Evolutionary conservation across 2,113 vertebrate species (phyloP), one percentile per base, ranked within the genome.

Genomic region (Butorides virescens): DNA sequence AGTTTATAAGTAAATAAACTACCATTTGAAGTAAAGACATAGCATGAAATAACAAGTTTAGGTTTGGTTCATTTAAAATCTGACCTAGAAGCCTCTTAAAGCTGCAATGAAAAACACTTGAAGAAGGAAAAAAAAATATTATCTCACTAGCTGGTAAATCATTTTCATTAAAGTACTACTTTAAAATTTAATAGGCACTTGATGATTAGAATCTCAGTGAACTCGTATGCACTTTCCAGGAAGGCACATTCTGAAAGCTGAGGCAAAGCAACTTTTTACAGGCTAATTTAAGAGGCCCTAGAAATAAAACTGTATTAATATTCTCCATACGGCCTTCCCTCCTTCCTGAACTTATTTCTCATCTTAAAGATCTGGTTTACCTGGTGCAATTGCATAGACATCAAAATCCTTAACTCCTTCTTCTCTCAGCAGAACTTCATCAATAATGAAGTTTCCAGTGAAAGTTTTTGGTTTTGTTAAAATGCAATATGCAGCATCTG

Each of bases 401-500:
- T 99, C 98, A 78, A 99, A 99, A 98, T 99, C 97, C 29, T 93
- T 96, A 90, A 99, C 91, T 61, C 99, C 99, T 84, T 99, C 98
- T 95, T 98, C 97, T 95, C 92, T 98, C 78, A 99, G 98, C 55
- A 99, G 75, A 76, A 98, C 98, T 95, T 99, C 99, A 87, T 99
- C 99, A 91, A 99, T 98, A 95, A 99, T 25, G 84, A 99, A 99
- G 91, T 99, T 98, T 47, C 99, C 99, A 3, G 99, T 99, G 97
- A 98, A 99, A 95, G 86, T 98, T 96, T 97, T 98, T 2, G 98
- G 98, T 73, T 98, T 98, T 84, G 98, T 98, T 88, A 99, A 98
- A 97, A 99, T 97, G 91, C 98, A 98, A 49, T 99, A 99, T 5
- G 99, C 99, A 47, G 99, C 99, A 83, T 99, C 99, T 4, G 99